A percentile compares a stretch with the other conserved stretches of the same genome.
Evolutionary conservation across 2,888 invertebrate species (phyloP).

Genomic region (Drosophila bunnanda): DNA sequence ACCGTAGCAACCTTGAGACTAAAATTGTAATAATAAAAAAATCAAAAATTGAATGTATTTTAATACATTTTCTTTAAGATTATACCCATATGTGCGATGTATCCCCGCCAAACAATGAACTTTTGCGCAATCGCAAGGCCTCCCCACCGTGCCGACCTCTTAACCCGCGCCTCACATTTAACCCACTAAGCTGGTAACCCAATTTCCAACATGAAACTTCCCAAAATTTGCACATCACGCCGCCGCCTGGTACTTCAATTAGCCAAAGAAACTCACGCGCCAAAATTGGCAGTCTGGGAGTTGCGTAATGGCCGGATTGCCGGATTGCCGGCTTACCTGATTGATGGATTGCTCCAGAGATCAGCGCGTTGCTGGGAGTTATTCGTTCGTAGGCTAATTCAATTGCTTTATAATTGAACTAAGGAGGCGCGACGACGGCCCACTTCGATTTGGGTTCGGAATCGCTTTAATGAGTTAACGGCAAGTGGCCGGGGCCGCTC

Average conservation of each 20-base stretch:
- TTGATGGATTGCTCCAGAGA: constrained; percentile 66
- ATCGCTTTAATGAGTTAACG: constrained; percentile 67
- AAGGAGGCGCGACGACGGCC: constrained; percentile 67
- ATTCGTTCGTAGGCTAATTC: constrained; percentile 67
- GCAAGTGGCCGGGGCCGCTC: constrained; percentile 29
- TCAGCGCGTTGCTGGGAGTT: constrained; percentile 42
- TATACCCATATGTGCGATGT: background rate
- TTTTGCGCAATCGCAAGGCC: constrained; percentile 25
- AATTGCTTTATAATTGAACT: constrained; percentile 77
- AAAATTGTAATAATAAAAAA: background rate
- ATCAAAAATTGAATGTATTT: too few species aligned
- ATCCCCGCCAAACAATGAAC: background rate
- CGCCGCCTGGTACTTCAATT: constrained; percentile 63
- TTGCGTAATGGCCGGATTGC: constrained; percentile 60
- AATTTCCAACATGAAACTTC: constrained; percentile 55
- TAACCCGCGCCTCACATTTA: constrained; percentile 44
- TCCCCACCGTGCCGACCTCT: constrained; percentile 27
- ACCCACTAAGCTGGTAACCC: constrained; percentile 71
- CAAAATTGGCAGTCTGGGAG: constrained; percentile 67
- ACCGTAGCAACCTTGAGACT: too few species aligned
- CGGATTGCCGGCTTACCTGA: constrained; percentile 61
- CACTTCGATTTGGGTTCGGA: constrained; percentile 37
- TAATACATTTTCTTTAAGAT: background rate
- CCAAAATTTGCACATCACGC: constrained; percentile 62
- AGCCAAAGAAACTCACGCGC: constrained; percentile 65